phyloP scores from a whole-genome alignment of 2,888 invertebrate genomes.

The Hanleya hanleyi region DNA sequence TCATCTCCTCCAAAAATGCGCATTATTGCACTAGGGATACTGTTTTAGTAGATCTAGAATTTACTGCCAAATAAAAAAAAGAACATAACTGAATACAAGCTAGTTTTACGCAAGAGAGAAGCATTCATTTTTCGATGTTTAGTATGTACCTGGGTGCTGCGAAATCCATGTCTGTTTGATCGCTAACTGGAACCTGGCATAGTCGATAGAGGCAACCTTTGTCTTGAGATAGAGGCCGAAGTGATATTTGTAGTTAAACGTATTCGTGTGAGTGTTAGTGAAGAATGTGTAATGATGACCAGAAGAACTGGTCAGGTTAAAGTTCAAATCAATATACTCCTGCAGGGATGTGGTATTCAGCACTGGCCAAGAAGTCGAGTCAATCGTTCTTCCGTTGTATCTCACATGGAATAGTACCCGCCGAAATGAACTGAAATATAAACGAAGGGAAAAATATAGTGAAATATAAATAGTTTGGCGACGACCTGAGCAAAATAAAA shows the following conservation, averaged over 20 bases:
- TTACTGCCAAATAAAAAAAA: too few species aligned
- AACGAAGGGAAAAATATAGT: too few species aligned
- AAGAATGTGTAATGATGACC: background rate
- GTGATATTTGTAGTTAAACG: background rate
- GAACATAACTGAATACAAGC: too few species aligned
- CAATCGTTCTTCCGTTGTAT: background rate
- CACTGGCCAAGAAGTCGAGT: background rate
- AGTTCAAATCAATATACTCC: background rate
- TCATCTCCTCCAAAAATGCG: too few species aligned
- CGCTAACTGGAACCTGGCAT: background rate
- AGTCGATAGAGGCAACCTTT: background rate
- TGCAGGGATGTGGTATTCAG: background rate
- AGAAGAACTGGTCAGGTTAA: background rate
- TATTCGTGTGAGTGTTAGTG: background rate
- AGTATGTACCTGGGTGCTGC: background rate
- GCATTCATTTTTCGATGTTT: too few species aligned
- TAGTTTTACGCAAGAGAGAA: too few species aligned
- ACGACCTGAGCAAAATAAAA: too few species aligned
- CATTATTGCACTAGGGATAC: too few species aligned
- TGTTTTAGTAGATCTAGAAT: too few species aligned
- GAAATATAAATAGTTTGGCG: too few species aligned
- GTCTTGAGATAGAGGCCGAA: background rate
- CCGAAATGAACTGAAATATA: background rate
- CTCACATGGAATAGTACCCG: background rate
- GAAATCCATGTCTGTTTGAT: background rate